Base-by-base conservation (phyloP, 2,797 vertebrate genomes). In the Novumbra hubbsi region DNA sequence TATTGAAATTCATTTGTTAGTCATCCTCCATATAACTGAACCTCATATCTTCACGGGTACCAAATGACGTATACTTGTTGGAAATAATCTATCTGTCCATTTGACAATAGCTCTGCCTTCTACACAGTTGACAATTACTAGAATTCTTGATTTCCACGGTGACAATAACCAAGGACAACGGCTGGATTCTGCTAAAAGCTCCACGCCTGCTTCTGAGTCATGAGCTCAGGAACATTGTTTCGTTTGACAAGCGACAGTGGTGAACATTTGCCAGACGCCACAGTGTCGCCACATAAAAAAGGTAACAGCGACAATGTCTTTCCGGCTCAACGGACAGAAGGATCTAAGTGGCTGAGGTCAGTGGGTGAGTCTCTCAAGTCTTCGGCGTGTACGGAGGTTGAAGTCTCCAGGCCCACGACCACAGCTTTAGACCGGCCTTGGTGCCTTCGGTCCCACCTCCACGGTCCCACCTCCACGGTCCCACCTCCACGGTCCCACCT, bases 1-100 rank as follows among this genome's bases (percentile, higher is more conserved):
- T 70, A 81, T 87, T 76, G 80, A 73, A 85, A 88, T 80, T 74
- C 3, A 69, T 65, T 81, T 80, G 69, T 83, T 86, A 79, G 86
- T 89, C 81, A 88, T 84, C 21, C 24, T 62, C 30, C 72, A 50
- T 4, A 49, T 77, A 85, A 76, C 78, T 78, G 74, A 80, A 77
- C 34, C 60, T 69, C 14, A 38, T 30, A 6, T 49, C 70, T 74
- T 7, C 57, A 70, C 57, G 38, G 49, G 76, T 73, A 27, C 73
- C 16, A 38, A 63, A 17, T 80, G 84, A 83, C 80, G 77, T 82
- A 85, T 83, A 83, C 19, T 67, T 11, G 2, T 38, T 57, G 21
- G 55, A 67, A 21, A 38, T 32, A 0, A 65, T 65, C 30, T 1
- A 16, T 1, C 5, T 32, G 6, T 34, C 2, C 15, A 0, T 32